A percentile compares a stretch with the other conserved stretches of the same genome.
phyloP scores from a whole-genome alignment of 2,888 invertebrate genomes.

The Ctena decussata region DNA sequence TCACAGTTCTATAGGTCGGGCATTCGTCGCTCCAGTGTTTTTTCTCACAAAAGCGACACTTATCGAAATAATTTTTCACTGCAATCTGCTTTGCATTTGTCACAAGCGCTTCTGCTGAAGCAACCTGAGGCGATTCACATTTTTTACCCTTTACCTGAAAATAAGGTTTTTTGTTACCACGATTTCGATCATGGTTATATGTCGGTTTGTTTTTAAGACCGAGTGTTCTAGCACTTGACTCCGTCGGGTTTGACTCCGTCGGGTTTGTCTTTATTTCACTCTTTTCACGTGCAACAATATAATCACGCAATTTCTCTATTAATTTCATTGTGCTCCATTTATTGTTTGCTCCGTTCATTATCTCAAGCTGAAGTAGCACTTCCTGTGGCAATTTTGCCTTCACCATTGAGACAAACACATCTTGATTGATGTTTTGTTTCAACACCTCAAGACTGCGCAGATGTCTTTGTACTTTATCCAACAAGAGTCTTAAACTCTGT shows the following conservation, averaged over 20 bases:
- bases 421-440: constrained; percentile 37
- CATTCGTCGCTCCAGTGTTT: too few relatives aligned
- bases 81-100: too few relatives aligned
- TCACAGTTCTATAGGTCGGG: too few relatives aligned
- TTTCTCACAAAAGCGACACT: too few relatives aligned
- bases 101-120: too few relatives aligned
- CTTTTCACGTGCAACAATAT: constrained; percentile 36
- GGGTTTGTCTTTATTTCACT: too few relatives aligned
- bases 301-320: too few relatives aligned
- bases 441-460: constrained; percentile 37
- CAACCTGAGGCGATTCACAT: too few relatives aligned
- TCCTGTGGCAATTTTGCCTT: constrained; percentile 39
- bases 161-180: background rate
- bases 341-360: constrained; percentile 3
- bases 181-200: background rate
- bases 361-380: constrained; percentile 21
- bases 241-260: too few relatives aligned
- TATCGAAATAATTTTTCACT: too few relatives aligned
- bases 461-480: constrained; percentile 35
- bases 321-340: constrained; percentile 18
- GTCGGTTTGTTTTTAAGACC: background rate
- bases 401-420: constrained; percentile 43
- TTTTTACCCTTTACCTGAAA: background rate
- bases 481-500: constrained; percentile 26
- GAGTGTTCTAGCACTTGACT: too few relatives aligned